These are phyloP conservation scores for Pseudoips prasinana DNA, from an alignment of 2,888 invertebrate genomes.

Conservation along the genomic window DNA sequence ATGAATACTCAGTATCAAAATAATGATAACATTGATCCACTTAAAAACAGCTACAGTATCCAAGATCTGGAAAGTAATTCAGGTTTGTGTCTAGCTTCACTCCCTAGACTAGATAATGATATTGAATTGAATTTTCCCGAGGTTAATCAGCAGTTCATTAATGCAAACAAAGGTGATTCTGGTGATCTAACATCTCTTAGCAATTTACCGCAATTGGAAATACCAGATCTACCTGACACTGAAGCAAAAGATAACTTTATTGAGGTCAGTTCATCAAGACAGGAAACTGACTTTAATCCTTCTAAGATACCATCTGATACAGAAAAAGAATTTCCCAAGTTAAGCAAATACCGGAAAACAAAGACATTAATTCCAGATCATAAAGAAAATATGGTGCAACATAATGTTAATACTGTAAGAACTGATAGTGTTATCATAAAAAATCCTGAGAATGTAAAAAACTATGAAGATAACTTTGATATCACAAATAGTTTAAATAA, in stretches of 20 bases:
- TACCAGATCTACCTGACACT: constrained; percentile 30
- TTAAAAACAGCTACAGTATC: constrained; percentile 60
- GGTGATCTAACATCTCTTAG: constrained; percentile 25
- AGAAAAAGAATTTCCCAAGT: constrained; percentile 57
- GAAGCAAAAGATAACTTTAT: constrained; percentile 18
- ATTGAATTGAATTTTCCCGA: constrained; percentile 74
- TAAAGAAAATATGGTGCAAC: constrained; percentile 27
- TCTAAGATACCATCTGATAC: constrained; percentile 33
- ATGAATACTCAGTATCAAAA: constrained; percentile 58
- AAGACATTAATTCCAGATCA: constrained; percentile 38
- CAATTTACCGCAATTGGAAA: constrained; percentile 44
- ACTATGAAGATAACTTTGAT: constrained; percentile 36
- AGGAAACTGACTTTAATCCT: constrained; percentile 20
- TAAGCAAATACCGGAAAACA: constrained; percentile 67
- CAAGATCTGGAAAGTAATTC: constrained; percentile 72
- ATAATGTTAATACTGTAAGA: constrained; percentile 46
- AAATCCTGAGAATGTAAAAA: constrained; percentile 67
- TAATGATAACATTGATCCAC: constrained; percentile 39
- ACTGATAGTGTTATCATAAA: constrained; percentile 75
- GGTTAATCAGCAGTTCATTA: constrained; percentile 76
- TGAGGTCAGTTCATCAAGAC: constrained; percentile 14
- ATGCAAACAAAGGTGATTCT: constrained; percentile 65
- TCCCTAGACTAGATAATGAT: constrained; percentile 72
- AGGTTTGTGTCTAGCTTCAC: constrained; percentile 68
- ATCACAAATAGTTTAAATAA: constrained; percentile 16